These are phyloP conservation scores for Falco novaeseelandiae DNA, from an alignment of 2,797 vertebrate genomes.

Conservation along the genomic window DNA sequence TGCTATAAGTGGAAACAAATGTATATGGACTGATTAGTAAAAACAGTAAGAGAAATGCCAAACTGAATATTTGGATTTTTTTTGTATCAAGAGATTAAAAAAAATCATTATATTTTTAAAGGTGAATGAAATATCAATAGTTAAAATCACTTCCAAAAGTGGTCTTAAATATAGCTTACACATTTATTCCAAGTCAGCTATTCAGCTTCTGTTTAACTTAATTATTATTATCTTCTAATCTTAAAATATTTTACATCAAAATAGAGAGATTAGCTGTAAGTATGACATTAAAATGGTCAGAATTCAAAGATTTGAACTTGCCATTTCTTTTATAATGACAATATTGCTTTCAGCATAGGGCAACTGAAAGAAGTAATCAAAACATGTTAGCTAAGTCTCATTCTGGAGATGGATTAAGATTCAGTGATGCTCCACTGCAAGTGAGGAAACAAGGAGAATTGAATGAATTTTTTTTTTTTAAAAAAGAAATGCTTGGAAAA, in stretches of 20 bases:
- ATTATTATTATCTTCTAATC: not conserved
- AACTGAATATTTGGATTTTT: not conserved
- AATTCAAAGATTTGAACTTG: not conserved
- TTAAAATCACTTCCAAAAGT: not conserved
- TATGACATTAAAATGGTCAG: not conserved
- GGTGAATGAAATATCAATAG: not conserved
- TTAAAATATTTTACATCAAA: not conserved
- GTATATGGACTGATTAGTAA: not conserved
- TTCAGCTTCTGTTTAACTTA: not conserved
- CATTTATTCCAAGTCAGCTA: not conserved
- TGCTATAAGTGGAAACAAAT: not conserved
- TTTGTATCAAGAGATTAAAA: not conserved
- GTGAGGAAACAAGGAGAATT: not conserved
- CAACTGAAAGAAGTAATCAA: not conserved
- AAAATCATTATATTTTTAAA: not conserved
- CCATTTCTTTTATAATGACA: not conserved
- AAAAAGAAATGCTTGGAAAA: not conserved
- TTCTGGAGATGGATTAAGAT: not conserved
- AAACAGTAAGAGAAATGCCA: not conserved
- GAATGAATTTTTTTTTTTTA: not conserved
- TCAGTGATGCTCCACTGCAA: not conserved
- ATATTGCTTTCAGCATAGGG: not conserved
- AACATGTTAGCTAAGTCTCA: not conserved
- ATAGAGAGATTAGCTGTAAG: not conserved
- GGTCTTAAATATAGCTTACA: not conserved